Percentiles rank a stretch among this genome's conserved stretches.
Conservation (phyloP, 2,797 vertebrate genomes). For the Tolypeutes matacus region DNA sequence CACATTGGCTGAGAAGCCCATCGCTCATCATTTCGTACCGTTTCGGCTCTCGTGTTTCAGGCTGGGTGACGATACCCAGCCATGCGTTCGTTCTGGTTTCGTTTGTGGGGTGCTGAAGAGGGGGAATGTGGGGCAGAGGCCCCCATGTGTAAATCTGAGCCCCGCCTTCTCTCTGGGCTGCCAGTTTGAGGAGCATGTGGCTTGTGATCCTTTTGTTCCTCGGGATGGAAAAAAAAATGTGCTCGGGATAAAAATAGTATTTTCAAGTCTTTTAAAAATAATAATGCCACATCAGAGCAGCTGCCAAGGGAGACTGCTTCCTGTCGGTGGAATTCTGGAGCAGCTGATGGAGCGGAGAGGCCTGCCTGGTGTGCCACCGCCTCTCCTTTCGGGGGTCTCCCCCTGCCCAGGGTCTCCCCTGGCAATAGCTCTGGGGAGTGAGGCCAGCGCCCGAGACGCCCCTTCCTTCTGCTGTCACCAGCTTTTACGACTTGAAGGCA, state of each 20-base stretch:
- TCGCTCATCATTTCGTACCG: background rate
- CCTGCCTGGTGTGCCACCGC: background rate
- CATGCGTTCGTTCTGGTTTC: background rate
- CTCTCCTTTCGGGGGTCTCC: background rate
- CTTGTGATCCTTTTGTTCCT: conserved; percentile 82
- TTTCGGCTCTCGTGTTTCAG: background rate
- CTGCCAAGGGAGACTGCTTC: conserved; percentile 1
- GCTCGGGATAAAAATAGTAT: conserved; percentile 77
- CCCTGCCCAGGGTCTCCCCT: background rate
- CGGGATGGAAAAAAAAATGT: conserved; percentile 57
- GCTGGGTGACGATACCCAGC: background rate
- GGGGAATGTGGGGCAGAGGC: background rate
- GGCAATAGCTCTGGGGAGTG: background rate
- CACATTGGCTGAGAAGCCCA: background rate
- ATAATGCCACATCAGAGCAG: conserved; percentile 32
- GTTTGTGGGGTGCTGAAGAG: background rate
- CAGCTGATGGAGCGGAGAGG: background rate
- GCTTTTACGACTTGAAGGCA: background rate
- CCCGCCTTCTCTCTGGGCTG: conserved; percentile 42
- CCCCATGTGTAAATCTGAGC: background rate
- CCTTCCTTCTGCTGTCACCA: background rate
- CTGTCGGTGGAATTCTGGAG: background rate
- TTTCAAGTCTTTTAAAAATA: conserved; percentile 71
- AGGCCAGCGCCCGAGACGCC: background rate
- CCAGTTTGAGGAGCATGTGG: conserved; percentile 69